Evolutionary conservation across 2,113 vertebrate species (phyloP), one percentile per base, ranked within the genome.

Genomic region (Periophthalmodon schlosseri): DNA sequence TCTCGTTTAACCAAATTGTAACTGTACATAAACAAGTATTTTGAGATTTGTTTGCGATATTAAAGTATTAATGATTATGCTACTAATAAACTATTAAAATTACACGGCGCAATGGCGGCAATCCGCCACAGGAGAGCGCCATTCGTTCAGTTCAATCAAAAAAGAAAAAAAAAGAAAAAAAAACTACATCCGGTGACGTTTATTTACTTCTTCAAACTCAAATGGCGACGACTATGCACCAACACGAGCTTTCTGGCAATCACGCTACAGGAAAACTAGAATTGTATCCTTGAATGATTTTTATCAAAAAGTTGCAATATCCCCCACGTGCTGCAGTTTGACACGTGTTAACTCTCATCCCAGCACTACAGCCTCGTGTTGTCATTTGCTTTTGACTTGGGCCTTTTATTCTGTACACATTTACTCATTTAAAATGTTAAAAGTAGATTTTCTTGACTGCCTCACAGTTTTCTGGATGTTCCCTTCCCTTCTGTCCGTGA

Each of bases 401-500:
- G n/a, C n/a, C n/a, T 46, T 52, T 3, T 52, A 52, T 52, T 46
- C 1, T 8, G 1, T 47, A 47, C 15, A 47, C 3, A 11, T 56
- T 2, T 10, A 56, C 7, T 18, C 3, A 10, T 18, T 9, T 56
- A n/a, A 4, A 21, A 49, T 49, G 47, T 56, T 44, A 39, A 39
- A 39, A 8, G 36, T 44, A 44, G 8, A 44, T 10, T 74, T 90
- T 89, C 86, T 93, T 91, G 74, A 90, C 57, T 60, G 57, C 72
- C 20, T 2, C 1, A 18, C 74, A 93, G 94, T 56, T 77, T 77
- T 61, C 82, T 95, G 66, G 84, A 87, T 0, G 90, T 95, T 3
- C 94, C 95, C 0, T 95, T 95, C 78, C 94, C 95, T 0, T 91
- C 92, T 0, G 44, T 86, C 0, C 68, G 68, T 0, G 92, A 94